Evolutionary conservation across 2,888 invertebrate species (phyloP).

Genomic region (Heliconius erato): DNA sequence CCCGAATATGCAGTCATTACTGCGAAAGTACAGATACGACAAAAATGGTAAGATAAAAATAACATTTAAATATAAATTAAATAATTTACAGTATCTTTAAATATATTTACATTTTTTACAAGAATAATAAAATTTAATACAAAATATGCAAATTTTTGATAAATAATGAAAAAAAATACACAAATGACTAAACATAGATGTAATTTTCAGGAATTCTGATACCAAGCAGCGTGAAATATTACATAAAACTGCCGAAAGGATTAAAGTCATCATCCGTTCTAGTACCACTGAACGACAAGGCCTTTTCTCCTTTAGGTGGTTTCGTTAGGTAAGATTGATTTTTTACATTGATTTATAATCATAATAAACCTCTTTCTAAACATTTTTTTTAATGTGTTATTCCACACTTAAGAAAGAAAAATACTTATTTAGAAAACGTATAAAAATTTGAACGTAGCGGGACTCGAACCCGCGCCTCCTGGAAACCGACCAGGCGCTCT

Average conservation of each 20-base stretch:
- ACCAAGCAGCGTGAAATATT: constrained; percentile 79
- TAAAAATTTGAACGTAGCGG: too few species aligned
- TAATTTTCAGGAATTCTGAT: constrained; percentile 69
- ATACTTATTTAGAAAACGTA: too few species aligned
- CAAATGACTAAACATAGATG: neutral
- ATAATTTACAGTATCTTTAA: neutral
- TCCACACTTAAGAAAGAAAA: too few species aligned
- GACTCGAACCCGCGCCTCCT: too few species aligned
- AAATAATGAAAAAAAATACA: neutral
- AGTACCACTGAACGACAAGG: constrained; percentile 74
- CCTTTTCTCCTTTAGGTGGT: constrained; percentile 78
- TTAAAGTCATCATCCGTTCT: constrained; percentile 63
- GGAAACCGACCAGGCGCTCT: too few species aligned
- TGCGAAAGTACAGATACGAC: constrained; percentile 79
- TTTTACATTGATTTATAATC: neutral
- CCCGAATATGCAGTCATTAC: constrained; percentile 71
- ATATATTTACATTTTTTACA: neutral
- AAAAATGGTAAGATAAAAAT: constrained; percentile 63
- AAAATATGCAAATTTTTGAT: too few species aligned
- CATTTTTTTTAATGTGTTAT: too few species aligned
- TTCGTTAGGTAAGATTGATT: constrained; percentile 71
- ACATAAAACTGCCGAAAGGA: constrained; percentile 73
- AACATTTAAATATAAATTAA: neutral
- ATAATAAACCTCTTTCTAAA: too few species aligned
- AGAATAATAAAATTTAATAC: neutral